Evolutionary conservation across 2,113 vertebrate genomes (phyloP).

Genomic region (Chamaetylas fuelleborni): DNA sequence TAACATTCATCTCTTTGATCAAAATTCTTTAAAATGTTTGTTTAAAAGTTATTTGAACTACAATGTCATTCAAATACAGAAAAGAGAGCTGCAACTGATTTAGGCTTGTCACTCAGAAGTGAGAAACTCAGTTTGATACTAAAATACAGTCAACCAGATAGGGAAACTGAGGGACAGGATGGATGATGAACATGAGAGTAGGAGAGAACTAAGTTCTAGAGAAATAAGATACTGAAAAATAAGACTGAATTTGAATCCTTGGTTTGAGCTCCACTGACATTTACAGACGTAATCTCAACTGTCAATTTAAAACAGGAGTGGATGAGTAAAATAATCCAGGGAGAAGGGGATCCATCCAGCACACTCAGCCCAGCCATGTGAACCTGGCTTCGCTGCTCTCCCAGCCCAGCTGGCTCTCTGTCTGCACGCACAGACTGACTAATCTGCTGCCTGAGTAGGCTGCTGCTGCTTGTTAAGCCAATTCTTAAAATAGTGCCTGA

Average conservation of each 20-base stretch:
- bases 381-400: neutral
- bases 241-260: neutral
- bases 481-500: neutral
- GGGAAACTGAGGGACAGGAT: neutral
- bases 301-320: neutral
- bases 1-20: neutral
- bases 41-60: neutral
- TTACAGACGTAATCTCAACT: neutral
- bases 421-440: neutral
- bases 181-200: neutral
- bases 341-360: neutral
- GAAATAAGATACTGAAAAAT: neutral
- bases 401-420: neutral
- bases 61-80: neutral
- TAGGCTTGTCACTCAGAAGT: neutral
- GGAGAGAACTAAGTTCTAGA: neutral
- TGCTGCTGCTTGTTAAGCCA: neutral
- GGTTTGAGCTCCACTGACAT: neutral
- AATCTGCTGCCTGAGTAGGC: neutral
- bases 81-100: neutral
- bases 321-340: neutral
- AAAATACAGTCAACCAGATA: neutral
- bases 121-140: neutral
- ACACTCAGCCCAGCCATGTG: neutral
- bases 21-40: neutral